These are phyloP conservation scores for Myotis yumanensis DNA, from an alignment of 2,113 vertebrate genomes.

Conservation along the genomic window DNA sequence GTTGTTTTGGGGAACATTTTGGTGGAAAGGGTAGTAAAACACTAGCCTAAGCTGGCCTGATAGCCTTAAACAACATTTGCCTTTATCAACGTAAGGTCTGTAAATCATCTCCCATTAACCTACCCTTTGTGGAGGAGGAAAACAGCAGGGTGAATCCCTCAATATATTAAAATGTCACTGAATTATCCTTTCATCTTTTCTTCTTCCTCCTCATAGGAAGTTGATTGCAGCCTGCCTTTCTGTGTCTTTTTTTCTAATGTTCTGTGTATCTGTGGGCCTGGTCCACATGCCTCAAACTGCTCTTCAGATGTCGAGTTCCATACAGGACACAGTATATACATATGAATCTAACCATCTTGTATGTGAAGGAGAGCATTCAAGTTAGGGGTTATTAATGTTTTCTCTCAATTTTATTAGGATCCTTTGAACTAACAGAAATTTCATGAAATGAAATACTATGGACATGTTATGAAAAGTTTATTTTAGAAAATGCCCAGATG, in stretches of 20 bases:
- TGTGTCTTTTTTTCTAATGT: neutral
- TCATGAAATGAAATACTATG: constrained; percentile 30
- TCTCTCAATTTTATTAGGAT: constrained; percentile 43
- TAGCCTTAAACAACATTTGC: neutral
- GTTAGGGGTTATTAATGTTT: neutral
- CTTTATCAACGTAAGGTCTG: neutral
- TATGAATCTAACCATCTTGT: neutral
- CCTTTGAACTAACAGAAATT: constrained; percentile 46
- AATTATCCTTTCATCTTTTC: constrained; percentile 28
- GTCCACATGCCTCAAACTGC: neutral
- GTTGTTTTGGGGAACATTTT: neutral
- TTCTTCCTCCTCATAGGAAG: constrained; percentile 7
- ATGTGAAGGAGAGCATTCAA: neutral
- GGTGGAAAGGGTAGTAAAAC: neutral
- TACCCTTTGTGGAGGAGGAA: neutral
- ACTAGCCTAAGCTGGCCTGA: neutral
- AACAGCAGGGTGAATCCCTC: neutral
- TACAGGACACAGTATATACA: neutral
- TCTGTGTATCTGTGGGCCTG: neutral
- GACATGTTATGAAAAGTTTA: neutral
- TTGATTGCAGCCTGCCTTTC: neutral
- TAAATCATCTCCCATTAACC: neutral
- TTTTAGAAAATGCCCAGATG: constrained; percentile 36
- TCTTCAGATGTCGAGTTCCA: neutral
- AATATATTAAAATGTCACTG: constrained; percentile 15